Conservation (phyloP, 2,113 vertebrate species). For the Mesitornis unicolor region DNA sequence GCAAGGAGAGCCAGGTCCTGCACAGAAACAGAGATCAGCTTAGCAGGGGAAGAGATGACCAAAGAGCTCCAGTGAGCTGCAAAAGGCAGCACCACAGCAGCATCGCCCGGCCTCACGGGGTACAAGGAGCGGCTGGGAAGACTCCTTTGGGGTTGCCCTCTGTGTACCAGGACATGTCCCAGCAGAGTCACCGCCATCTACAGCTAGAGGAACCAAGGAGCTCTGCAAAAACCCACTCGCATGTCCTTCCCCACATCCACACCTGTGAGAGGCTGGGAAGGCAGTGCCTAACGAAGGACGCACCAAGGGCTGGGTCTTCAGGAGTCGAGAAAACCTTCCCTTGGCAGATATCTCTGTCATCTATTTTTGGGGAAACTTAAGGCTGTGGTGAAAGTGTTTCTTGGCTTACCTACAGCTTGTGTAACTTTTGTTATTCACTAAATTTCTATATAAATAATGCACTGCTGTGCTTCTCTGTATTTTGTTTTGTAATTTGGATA, state of each 20-base stretch:
- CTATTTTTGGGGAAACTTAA: rapidly evolving
- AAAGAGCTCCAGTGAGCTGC: background rate
- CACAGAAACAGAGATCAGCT: background rate
- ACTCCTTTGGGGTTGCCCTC: rapidly evolving
- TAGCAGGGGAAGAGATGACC: background rate
- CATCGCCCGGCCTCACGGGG: background rate
- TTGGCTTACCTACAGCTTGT: background rate
- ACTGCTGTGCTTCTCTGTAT: background rate
- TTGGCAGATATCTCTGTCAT: rapidly evolving
- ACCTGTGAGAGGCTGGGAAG: background rate
- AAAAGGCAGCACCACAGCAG: background rate
- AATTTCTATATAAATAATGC: background rate
- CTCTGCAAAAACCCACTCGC: background rate
- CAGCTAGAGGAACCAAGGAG: rapidly evolving
- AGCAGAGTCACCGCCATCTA: background rate
- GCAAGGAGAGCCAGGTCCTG: background rate
- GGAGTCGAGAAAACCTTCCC: rapidly evolving
- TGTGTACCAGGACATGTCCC: background rate
- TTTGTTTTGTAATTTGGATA: background rate
- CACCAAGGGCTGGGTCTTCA: too few species aligned
- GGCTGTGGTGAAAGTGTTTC: background rate
- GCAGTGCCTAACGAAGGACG: background rate
- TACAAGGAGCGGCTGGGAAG: background rate
- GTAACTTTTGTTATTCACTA: background rate
- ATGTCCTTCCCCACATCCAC: rapidly evolving